Evolutionary conservation across 2,888 invertebrate genomes (phyloP), one percentile per base, ranked within the genome.

Genomic region (Therioaphis trifolii): DNA sequence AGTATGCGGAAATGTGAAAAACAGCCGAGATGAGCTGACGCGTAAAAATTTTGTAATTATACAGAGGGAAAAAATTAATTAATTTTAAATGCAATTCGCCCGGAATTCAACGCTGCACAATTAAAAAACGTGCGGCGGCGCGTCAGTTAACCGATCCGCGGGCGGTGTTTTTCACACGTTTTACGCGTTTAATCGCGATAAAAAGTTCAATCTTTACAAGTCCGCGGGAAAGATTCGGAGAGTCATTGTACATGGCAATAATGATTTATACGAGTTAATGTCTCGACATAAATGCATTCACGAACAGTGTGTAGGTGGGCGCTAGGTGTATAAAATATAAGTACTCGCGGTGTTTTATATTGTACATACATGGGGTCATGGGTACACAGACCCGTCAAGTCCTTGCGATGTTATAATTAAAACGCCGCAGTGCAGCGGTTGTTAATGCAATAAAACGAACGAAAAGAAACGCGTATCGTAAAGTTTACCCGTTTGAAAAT

Each of bases 391-490:
- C 12, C 12, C 21, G 58, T 2, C 24, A 3, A 21, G 58, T 58
- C 40, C 35, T 35, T 35, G 55, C 40, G 21, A 58, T 58, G 40
- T 74, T 58, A 61, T 61, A 61, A 76, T 76, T 76, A 76, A 61
- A 76, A 76, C 61, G 27, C 61, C 2, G n/a, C 43, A 40, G 18
- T 58, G 74, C 52, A 12, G 24, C 21, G 58, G 2, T 71, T 24
- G 18, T 40, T 43, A 43, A 11, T 71, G 55, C 15, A 18, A 18
- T n/a, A 46, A 61, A 27, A 61, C 43, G n/a, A 18, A 43, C 11
- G 43, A 61, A 43, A 76, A 76, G 61, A 43, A 76, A 61, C 27
- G n/a, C 27, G n/a, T n/a, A 27, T 76, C 75, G 43, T 76, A 76
- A 76, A 76, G 61, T n/a, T n/a, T 11, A 61, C 24, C 15, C 1